phyloP scores from a whole-genome alignment of 2,888 invertebrate genomes.

The Phengaris alcon region DNA sequence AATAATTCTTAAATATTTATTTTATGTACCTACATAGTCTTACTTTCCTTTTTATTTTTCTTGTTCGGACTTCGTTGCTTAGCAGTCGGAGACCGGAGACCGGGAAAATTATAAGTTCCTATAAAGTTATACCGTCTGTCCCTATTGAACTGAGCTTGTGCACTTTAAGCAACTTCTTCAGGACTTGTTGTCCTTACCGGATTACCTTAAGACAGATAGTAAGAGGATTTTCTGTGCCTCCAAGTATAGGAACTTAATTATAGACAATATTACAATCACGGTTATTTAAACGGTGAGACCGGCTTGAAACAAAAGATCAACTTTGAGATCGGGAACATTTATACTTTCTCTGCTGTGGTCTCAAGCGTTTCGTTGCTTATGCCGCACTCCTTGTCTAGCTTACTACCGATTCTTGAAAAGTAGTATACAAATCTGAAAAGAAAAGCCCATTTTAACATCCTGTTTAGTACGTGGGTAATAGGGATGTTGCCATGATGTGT shows the following conservation, averaged over 20 bases:
- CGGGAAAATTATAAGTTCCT: too few species aligned
- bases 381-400: neutral
- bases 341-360: neutral
- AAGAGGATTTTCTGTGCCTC: too few species aligned
- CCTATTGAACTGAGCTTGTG: too few species aligned
- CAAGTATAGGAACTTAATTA: neutral
- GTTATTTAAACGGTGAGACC: neutral
- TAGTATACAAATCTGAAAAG: slow-evolving; percentile 12
- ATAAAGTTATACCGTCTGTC: too few species aligned
- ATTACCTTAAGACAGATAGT: too few species aligned
- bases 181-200: too few species aligned
- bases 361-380: neutral
- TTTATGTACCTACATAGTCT: too few species aligned
- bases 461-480: neutral
- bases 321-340: neutral
- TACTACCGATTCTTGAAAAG: neutral
- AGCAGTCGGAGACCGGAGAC: too few species aligned
- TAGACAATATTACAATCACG: neutral
- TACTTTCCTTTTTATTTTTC: too few species aligned
- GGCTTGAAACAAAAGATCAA: neutral
- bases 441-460: neutral
- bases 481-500: too few species aligned
- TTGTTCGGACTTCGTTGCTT: too few species aligned
- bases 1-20: neutral
- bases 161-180: too few species aligned